Base-by-base conservation (phyloP, 2,113 vertebrate species). In the Chaenocephalus aceratus region DNA sequence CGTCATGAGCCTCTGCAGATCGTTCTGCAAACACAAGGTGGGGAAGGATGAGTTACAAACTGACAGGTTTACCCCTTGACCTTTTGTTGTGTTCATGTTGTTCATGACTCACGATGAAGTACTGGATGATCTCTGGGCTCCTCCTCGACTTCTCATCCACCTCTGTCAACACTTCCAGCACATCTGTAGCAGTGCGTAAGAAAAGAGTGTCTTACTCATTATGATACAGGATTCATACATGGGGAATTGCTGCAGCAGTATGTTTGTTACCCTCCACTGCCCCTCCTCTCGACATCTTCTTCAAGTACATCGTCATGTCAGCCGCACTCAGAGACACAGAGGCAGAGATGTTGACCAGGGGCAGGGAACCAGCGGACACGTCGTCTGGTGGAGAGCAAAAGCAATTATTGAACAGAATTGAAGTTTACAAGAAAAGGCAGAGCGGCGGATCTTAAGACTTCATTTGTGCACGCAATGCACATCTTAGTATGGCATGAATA, bases 131-230 rank as follows among this genome's bases (percentile, higher is more conserved):
- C 94, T 99, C 98, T 2, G 97, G 97, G 84, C 96, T 97, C 82
- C 98, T 95, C 72, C 96, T 96, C n/a, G 98, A 98, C 95, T 97
- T 98, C 80, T 99, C 98, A 36, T 99, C 98, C 13, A 99, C 95
- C 90, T 99, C 98, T 11, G 95, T 97, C 93, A 99, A 95, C 68
- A 97, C 97, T 44, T 99, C 97, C 90, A 99, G 77, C 83, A 98
- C 95, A 67, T 99, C 98, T 99, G 72, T 1, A 63, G 58, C 41
- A 64, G 18, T 64, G 23, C 54, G 2, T 5, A 13, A 26, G 26
- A 26, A 26, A 2, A 57, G 70, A 57, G 0, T 12, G n/a, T 0
- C 21, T 88, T 82, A 86, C 18, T 90, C 85, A 86, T 58, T 54
- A 41, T 2, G 52, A 79, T 52, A 34, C 18, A 30, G 64, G 51